These are phyloP conservation scores for Lerista edwardsae DNA, from an alignment of 2,797 vertebrate species.

Conservation along the genomic window DNA sequence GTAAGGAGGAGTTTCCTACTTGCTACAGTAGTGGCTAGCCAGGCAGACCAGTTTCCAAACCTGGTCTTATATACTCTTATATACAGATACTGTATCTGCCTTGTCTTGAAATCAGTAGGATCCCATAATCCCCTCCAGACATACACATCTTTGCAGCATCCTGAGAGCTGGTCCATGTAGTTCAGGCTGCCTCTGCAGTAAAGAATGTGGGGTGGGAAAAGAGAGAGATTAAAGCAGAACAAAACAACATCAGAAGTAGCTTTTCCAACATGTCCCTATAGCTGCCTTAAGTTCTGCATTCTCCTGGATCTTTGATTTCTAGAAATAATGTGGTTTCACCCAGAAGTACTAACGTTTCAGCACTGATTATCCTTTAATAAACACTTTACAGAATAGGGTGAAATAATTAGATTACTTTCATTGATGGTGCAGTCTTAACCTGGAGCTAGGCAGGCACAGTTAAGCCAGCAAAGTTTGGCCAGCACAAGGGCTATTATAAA, in stretches of 20 bases:
- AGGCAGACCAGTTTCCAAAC: not conserved
- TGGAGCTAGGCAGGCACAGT: too few relatives aligned
- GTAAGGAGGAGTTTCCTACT: too few relatives aligned
- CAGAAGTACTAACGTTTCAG: not conserved
- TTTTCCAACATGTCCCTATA: not conserved
- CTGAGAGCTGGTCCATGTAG: not conserved
- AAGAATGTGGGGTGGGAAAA: not conserved
- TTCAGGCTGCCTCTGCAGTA: not conserved
- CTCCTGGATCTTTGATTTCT: not conserved
- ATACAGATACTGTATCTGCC: not conserved
- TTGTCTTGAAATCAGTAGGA: not conserved
- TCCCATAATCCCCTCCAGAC: not conserved
- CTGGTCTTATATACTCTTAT: not conserved
- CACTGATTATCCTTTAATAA: not conserved
- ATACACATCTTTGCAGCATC: not conserved
- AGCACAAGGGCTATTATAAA: too few relatives aligned
- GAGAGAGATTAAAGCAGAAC: not conserved
- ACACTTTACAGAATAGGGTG: not conserved
- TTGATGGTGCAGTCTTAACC: too few relatives aligned
- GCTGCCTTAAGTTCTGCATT: not conserved
- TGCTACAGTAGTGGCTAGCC: not conserved
- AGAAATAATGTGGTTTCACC: not conserved
- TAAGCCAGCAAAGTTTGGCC: too few relatives aligned
- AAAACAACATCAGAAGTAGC: not conserved
- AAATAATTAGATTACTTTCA: not conserved